Conservation (phyloP, 2,113 vertebrate genomes). For the Halichoerus grypus region DNA sequence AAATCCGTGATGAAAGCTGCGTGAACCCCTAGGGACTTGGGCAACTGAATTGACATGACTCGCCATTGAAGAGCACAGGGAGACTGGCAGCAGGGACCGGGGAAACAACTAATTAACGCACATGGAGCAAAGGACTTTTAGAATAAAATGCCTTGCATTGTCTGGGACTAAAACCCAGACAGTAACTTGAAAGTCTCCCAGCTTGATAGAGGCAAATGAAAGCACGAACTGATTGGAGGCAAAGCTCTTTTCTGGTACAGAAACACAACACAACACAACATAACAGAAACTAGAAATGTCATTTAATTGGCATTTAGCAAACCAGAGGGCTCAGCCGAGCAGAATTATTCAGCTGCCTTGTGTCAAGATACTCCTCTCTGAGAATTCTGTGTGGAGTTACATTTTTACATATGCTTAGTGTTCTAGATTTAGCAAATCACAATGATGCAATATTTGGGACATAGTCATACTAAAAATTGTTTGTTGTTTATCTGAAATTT, state of each 20-base stretch:
- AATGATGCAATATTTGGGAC: slow-evolving; percentile 16
- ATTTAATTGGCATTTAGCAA: slow-evolving; percentile 23
- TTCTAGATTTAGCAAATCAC: slow-evolving; percentile 49
- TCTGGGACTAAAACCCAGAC: background rate
- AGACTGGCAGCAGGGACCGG: slow-evolving; percentile 68
- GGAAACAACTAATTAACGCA: slow-evolving; percentile 78
- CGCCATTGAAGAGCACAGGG: slow-evolving; percentile 53
- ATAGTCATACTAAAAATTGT: slow-evolving; percentile 28
- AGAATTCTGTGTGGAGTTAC: slow-evolving; percentile 1
- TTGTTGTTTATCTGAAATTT: slow-evolving; percentile 56
- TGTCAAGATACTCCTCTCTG: background rate
- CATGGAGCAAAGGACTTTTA: slow-evolving; percentile 55
- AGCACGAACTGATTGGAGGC: slow-evolving; percentile 30
- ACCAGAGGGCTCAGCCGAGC: background rate
- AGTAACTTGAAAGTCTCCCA: slow-evolving; percentile 56
- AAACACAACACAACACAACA: slow-evolving; percentile 53
- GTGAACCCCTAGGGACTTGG: slow-evolving; percentile 82
- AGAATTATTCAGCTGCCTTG: background rate
- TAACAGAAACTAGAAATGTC: slow-evolving; percentile 25
- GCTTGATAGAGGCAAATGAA: slow-evolving; percentile 64
- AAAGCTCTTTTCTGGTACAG: slow-evolving; percentile 32
- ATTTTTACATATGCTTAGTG: slow-evolving; percentile 25
- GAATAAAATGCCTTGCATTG: slow-evolving; percentile 18
- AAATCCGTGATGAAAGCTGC: slow-evolving; percentile 84
- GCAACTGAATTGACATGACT: slow-evolving; percentile 77